Percentiles rank a stretch among this genome's conserved stretches.
phyloP scores from a whole-genome alignment of 2,888 invertebrate genomes.

The Cephus pulcher region DNA sequence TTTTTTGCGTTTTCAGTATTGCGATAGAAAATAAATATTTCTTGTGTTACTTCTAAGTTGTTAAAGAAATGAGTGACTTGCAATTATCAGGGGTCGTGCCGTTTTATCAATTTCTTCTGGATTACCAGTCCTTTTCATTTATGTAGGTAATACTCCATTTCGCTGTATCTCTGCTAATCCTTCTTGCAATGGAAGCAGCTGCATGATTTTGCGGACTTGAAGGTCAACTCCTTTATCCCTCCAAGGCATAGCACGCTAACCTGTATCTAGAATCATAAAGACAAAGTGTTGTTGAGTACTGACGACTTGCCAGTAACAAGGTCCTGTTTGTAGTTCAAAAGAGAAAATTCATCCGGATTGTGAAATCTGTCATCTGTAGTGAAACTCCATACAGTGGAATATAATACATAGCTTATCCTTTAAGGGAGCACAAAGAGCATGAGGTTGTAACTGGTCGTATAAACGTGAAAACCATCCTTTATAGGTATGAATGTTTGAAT shows the following conservation, averaged over 20 bases:
- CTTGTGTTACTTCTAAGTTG: neutral
- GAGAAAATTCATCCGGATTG: neutral
- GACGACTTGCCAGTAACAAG: neutral
- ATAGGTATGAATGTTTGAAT: neutral
- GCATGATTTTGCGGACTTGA: constrained; percentile 86
- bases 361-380: neutral
- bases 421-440: neutral
- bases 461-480: neutral
- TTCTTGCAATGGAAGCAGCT: constrained; percentile 90
- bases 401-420: neutral
- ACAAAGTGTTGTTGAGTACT: neutral
- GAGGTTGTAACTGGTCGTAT: neutral
- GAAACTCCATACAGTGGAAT: neutral
- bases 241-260: constrained; percentile 83
- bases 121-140: neutral
- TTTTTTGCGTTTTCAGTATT: neutral
- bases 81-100: neutral
- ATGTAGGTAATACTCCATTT: neutral
- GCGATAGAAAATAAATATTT: neutral
- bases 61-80: neutral
- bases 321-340: neutral
- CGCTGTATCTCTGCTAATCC: constrained; percentile 63
- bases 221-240: constrained; percentile 81
- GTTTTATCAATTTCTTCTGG: neutral
- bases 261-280: constrained; percentile 72